Conservation (phyloP, 2,797 vertebrate genomes). For the Lutjanus campechanus region DNA sequence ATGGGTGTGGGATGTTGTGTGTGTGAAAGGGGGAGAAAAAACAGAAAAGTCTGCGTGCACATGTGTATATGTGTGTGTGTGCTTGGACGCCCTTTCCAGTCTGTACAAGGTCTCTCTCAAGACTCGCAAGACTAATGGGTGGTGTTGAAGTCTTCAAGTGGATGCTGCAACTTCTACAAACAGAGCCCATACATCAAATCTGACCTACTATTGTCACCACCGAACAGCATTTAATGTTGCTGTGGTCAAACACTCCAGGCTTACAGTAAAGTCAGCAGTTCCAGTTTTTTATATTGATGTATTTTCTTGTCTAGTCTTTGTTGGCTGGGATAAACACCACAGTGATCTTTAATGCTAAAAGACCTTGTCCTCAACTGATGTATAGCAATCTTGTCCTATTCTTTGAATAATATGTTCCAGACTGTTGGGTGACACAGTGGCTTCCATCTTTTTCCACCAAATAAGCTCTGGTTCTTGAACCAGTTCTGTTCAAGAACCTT, state of each 20-base stretch:
- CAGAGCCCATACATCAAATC: constrained; percentile 75
- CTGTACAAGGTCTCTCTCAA: constrained; percentile 76
- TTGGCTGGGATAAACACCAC: neutral
- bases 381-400: neutral
- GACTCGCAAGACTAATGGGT: constrained; percentile 80
- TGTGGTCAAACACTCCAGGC: constrained; percentile 35
- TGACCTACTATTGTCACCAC: constrained; percentile 69
- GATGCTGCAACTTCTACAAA: constrained; percentile 74
- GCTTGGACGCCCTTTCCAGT: constrained; percentile 48
- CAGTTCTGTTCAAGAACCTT: too few relatives aligned
- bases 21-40: constrained; percentile 57
- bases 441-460: too few relatives aligned
- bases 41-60: constrained; percentile 9
- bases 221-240: constrained; percentile 30
- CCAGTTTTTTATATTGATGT: neutral
- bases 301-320: neutral
- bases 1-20: constrained; percentile 72
- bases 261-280: constrained; percentile 2
- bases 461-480: too few relatives aligned
- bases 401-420: neutral
- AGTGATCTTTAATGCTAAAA: neutral
- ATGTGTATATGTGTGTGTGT: constrained; percentile 23
- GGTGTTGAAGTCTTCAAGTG: constrained; percentile 78
- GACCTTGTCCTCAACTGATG: neutral
- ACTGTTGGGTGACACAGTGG: neutral